Percentiles rank a stretch among this genome's conserved stretches.
Evolutionary conservation across 2,113 vertebrate genomes (phyloP).

Genomic region (Dicentrarchus labrax): DNA sequence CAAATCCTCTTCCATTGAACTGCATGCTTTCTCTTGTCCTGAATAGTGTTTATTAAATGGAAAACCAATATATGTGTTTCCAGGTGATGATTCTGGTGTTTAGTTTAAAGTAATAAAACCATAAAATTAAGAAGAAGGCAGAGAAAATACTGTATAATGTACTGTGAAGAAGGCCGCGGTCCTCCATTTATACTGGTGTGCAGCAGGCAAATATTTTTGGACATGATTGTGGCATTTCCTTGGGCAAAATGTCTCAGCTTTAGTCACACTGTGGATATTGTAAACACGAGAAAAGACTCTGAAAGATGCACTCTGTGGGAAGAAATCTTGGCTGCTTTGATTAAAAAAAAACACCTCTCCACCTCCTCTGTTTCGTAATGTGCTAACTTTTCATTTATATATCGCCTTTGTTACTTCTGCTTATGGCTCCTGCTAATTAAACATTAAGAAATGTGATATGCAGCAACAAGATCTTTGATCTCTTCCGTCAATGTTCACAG

Average conservation of each 20-base stretch:
- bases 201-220: conserved; percentile 3
- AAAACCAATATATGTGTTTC: not conserved
- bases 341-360: not conserved
- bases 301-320: not conserved
- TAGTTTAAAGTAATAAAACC: not conserved
- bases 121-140: not conserved
- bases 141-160: too few relatives aligned
- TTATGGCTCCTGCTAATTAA: not conserved
- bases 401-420: not conserved
- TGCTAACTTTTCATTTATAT: not conserved
- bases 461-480: not conserved
- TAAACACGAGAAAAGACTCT: not conserved
- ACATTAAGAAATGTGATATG: not conserved
- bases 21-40: not conserved
- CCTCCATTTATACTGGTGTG: not conserved
- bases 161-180: not conserved
- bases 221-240: conserved; percentile 5
- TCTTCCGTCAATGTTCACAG: not conserved
- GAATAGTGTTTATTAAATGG: not conserved
- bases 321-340: conserved; percentile 9
- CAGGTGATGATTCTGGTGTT: not conserved
- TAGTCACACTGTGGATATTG: conserved; percentile 21
- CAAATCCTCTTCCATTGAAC: not conserved
- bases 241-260: conserved; percentile 10
- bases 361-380: not conserved